A percentile compares a stretch with the other conserved stretches of the same genome.
These are phyloP conservation scores for Heterocephalus glaber DNA, from an alignment of 2,113 vertebrate genomes.

Conservation along the genomic window DNA sequence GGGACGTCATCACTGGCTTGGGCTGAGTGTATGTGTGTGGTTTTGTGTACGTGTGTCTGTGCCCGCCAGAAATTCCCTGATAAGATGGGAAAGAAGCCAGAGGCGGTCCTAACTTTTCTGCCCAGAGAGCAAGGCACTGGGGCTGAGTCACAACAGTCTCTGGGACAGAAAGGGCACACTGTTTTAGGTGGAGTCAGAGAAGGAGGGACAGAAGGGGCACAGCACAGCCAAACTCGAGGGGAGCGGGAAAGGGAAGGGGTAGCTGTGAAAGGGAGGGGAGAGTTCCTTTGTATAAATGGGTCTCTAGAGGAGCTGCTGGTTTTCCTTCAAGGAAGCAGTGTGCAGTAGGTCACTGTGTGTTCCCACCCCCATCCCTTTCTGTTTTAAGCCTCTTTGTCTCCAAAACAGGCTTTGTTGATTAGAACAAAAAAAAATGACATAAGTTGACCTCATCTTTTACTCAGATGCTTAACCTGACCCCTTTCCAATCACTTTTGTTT, in stretches of 20 bases:
- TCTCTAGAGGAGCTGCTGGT: conserved; percentile 71
- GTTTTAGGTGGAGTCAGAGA: conserved; percentile 50
- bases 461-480: conserved; percentile 57
- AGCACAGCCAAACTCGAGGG: conserved; percentile 46
- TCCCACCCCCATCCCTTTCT: conserved; percentile 45
- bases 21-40: conserved; percentile 69
- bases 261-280: conserved; percentile 66
- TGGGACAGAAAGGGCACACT: conserved; percentile 19
- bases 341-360: conserved; percentile 60
- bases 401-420: conserved; percentile 69
- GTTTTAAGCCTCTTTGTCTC: conserved; percentile 63
- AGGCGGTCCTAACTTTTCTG: conserved; percentile 18
- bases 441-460: conserved; percentile 68
- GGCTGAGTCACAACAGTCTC: background rate
- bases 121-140: conserved; percentile 40
- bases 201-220: conserved; percentile 37
- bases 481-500: conserved; percentile 58
- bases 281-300: conserved; percentile 73
- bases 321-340: conserved; percentile 76
- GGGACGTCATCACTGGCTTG: conserved; percentile 74
- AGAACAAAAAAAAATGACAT: conserved; percentile 40
- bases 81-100: conserved; percentile 72
- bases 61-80: conserved; percentile 70
- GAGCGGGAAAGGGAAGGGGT: conserved; percentile 64
- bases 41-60: conserved; percentile 67